These are phyloP conservation scores for Heliconius cydno DNA, from an alignment of 2,888 invertebrate genomes.

Conservation along the genomic window DNA sequence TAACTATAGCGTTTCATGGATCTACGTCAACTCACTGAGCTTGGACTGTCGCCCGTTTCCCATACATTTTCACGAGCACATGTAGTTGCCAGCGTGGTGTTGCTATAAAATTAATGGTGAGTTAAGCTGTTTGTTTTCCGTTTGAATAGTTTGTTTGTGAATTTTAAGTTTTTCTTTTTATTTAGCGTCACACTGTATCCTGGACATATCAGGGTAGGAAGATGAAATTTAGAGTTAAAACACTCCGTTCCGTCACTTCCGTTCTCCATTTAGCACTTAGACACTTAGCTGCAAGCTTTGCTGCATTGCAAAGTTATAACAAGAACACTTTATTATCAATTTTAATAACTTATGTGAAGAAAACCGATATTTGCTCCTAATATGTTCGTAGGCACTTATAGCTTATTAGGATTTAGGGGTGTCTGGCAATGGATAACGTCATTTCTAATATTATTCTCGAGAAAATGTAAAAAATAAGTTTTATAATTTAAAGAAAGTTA, in stretches of 20 bases:
- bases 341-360: too few relatives aligned
- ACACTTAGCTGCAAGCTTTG: too few relatives aligned
- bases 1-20: constrained; percentile 36
- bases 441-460: too few relatives aligned
- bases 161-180: neutral
- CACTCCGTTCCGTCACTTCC: neutral
- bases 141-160: constrained; percentile 11
- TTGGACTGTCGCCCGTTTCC: constrained; percentile 48
- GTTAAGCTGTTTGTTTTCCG: constrained; percentile 28
- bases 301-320: too few relatives aligned
- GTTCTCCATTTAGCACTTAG: too few relatives aligned
- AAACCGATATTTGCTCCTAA: too few relatives aligned
- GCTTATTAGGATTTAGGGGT: too few relatives aligned
- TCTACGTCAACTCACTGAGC: constrained; percentile 30
- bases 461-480: too few relatives aligned
- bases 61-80: constrained; percentile 55
- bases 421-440: too few relatives aligned
- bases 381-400: too few relatives aligned
- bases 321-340: neutral
- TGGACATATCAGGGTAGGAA: neutral
- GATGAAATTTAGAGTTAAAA: neutral
- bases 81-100: constrained; percentile 52
- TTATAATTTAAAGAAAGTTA: too few relatives aligned
- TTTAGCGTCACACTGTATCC: neutral
- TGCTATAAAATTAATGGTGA: constrained; percentile 54